Evolutionary conservation across 2,888 invertebrate genomes (phyloP).

Genomic region (Aelia acuminata): DNA sequence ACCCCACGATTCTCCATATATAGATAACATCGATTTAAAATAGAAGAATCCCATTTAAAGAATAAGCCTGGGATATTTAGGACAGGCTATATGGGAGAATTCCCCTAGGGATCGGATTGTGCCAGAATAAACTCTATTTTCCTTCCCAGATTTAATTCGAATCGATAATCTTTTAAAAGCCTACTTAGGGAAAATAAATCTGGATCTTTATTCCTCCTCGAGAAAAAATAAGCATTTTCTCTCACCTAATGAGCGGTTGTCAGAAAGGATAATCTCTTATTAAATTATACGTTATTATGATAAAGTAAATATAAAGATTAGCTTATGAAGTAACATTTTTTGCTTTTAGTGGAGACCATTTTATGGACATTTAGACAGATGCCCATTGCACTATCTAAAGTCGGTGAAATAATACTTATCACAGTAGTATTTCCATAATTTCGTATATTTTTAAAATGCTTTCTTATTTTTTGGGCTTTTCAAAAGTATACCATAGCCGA

Average conservation of each 20-base stretch:
- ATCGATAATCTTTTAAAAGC: slow-evolving; percentile 29
- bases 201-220: not conserved
- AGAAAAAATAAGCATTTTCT: not conserved
- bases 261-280: not conserved
- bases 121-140: slow-evolving; percentile 34
- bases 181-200: slow-evolving; percentile 19
- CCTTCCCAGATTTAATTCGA: slow-evolving; percentile 25
- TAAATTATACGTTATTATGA: not conserved
- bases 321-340: too few relatives aligned
- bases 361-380: too few relatives aligned
- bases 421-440: too few relatives aligned
- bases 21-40: not conserved
- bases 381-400: too few relatives aligned
- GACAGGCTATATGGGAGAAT: not conserved
- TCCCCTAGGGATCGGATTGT: slow-evolving; percentile 1
- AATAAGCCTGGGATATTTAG: not conserved
- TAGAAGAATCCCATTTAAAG: not conserved
- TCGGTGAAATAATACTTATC: too few relatives aligned
- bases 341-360: too few relatives aligned
- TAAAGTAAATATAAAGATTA: too few relatives aligned
- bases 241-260: not conserved
- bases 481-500: too few relatives aligned
- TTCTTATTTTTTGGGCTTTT: too few relatives aligned
- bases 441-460: too few relatives aligned
- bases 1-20: not conserved